Percentiles rank a stretch among this genome's conserved stretches.
Evolutionary conservation across 2,797 vertebrate species (phyloP).

Genomic region (Geotria australis): DNA sequence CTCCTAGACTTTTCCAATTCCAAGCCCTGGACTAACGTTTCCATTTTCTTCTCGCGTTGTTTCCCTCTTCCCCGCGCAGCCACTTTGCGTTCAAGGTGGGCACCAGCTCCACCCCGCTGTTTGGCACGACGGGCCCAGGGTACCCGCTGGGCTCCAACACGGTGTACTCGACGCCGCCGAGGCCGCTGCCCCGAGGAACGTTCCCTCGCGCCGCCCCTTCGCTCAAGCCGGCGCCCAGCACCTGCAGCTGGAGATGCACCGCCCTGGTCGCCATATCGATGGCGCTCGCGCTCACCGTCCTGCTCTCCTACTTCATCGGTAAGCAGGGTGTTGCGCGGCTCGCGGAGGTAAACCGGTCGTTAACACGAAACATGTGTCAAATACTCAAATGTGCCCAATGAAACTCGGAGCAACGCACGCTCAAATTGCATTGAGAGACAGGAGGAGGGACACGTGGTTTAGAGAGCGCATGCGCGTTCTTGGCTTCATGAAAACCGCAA

Average conservation of each 20-base stretch:
- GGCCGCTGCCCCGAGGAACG: slow-evolving; percentile 77
- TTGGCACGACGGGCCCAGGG: slow-evolving; percentile 83
- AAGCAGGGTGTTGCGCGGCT: slow-evolving; percentile 10
- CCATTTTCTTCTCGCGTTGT: not conserved
- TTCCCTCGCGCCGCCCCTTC: slow-evolving; percentile 96
- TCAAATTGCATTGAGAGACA: too few relatives aligned
- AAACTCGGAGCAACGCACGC: too few relatives aligned
- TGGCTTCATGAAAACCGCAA: too few relatives aligned
- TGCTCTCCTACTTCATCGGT: slow-evolving; percentile 88
- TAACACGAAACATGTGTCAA: too few relatives aligned
- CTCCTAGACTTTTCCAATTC: too few relatives aligned
- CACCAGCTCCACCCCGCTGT: slow-evolving; percentile 21
- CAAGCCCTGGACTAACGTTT: too few relatives aligned
- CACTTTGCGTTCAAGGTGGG: slow-evolving; percentile 1
- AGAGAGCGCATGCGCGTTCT: too few relatives aligned
- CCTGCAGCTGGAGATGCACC: slow-evolving; percentile 97
- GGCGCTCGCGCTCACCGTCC: slow-evolving; percentile 55
- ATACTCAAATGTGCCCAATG: too few relatives aligned
- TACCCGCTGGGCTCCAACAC: slow-evolving; percentile 88
- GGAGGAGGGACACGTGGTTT: too few relatives aligned
- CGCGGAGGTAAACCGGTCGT: too few relatives aligned
- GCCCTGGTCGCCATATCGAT: slow-evolving; percentile 70
- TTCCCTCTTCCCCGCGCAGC: slow-evolving; percentile 17
- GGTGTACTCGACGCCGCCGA: slow-evolving; percentile 79
- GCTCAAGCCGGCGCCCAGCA: slow-evolving; percentile 93